Percentiles rank a stretch among this genome's conserved stretches.
phyloP scores from a whole-genome alignment of 2,113 vertebrate species.

The Equus quagga region DNA sequence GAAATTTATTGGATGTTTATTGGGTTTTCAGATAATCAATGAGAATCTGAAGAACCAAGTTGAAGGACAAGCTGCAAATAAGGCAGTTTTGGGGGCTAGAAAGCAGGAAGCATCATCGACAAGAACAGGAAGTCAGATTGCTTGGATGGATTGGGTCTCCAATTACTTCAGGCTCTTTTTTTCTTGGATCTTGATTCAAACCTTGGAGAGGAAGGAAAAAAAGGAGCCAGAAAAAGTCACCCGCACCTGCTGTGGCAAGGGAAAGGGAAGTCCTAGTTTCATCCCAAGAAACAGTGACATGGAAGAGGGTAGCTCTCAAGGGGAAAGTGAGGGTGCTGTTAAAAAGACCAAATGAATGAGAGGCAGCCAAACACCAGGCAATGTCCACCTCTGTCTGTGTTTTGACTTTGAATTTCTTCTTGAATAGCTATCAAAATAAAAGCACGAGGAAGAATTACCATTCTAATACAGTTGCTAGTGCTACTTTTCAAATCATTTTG shows the following conservation, averaged over 20 bases:
- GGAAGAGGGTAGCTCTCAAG: neutral
- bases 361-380: neutral
- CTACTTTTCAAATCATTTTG: neutral
- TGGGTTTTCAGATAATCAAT: neutral
- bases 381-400: neutral
- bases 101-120: neutral
- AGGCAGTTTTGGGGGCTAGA: neutral
- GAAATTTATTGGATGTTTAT: neutral
- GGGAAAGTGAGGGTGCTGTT: neutral
- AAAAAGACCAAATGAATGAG: neutral
- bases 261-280: neutral
- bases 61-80: neutral
- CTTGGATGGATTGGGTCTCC: neutral
- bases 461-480: neutral
- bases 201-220: neutral
- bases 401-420: neutral
- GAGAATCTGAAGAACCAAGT: neutral
- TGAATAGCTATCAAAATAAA: neutral
- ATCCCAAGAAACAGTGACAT: neutral
- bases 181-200: neutral
- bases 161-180: neutral
- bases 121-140: neutral
- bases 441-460: neutral
- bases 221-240: neutral
- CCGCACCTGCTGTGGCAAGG: neutral